Conservation (phyloP, 2,888 invertebrate genomes). For the Branchipolynoe longqiensis region DNA sequence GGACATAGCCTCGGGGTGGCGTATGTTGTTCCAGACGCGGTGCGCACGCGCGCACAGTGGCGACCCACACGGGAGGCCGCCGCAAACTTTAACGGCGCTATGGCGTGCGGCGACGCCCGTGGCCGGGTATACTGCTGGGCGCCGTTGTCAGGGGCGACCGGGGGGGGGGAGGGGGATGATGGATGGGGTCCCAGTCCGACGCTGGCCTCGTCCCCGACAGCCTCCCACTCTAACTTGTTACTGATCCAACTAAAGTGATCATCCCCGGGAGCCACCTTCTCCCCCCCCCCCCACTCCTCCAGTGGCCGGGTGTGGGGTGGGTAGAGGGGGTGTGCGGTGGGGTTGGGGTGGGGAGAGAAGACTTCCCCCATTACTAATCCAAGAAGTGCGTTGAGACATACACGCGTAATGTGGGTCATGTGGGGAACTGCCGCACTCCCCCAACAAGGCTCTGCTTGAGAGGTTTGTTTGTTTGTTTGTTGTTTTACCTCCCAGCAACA, state of each 20-base stretch:
- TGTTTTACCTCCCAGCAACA: too few species aligned
- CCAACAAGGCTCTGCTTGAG: too few species aligned
- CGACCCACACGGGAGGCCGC: neutral
- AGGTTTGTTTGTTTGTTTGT: too few species aligned
- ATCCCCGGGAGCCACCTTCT: neutral
- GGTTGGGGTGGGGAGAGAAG: neutral
- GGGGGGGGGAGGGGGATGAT: neutral
- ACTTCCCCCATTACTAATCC: too few species aligned
- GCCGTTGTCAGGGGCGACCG: constrained; percentile 3
- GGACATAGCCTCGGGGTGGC: neutral
- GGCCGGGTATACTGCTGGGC: neutral
- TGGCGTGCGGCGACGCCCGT: neutral
- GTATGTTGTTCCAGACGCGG: constrained; percentile 23
- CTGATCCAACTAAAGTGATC: constrained; percentile 48
- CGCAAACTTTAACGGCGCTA: neutral
- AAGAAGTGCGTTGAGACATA: too few species aligned
- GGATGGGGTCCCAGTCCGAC: neutral
- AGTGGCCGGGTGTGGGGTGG: constrained; percentile 2
- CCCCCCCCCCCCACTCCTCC: neutral
- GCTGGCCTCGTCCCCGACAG: neutral
- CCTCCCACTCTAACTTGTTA: constrained; percentile 27
- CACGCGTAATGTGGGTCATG: too few species aligned
- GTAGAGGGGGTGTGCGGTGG: neutral
- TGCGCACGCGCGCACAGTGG: neutral
- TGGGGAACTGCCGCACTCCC: too few species aligned